A percentile compares a stretch with the other conserved stretches of the same genome.
phyloP scores from a whole-genome alignment of 1,140 invertebrate species.

The Drosophila lowei region DNA sequence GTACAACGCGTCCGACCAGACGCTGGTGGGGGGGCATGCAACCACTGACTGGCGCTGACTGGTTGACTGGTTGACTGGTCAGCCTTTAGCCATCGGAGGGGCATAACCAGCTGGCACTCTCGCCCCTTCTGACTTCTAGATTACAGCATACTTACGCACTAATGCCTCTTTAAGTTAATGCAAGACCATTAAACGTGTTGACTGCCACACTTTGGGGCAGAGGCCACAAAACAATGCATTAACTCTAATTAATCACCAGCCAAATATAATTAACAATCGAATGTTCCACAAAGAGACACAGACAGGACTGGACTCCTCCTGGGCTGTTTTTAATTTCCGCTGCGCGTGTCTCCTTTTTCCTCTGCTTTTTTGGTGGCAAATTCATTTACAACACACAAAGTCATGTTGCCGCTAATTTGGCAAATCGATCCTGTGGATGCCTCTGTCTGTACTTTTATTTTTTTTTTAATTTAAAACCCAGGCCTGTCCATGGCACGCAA shows the following conservation, averaged over 20 bases:
- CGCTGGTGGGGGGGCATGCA: too few species aligned
- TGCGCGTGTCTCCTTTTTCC: constrained; percentile 21
- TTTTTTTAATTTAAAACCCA: constrained; percentile 19
- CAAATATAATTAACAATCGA: constrained; percentile 44
- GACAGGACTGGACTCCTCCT: constrained; percentile 20
- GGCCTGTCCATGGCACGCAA: constrained; percentile 48
- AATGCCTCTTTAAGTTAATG: constrained; percentile 74
- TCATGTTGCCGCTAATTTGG: constrained; percentile 65
- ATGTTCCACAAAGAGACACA: constrained; percentile 30
- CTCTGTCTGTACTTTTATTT: constrained; percentile 32
- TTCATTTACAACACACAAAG: constrained; percentile 60
- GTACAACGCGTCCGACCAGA: constrained; percentile 64
- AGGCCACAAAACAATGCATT: constrained; percentile 13
- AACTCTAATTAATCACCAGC: constrained; percentile 42
- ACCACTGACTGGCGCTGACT: constrained; percentile 27
- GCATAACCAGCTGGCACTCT: constrained; percentile 8
- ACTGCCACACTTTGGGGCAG: constrained; percentile 70
- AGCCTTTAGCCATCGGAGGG: constrained; percentile 7
- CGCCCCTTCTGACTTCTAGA: constrained; percentile 49
- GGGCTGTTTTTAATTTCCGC: constrained; percentile 53
- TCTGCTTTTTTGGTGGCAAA: constrained; percentile 22
- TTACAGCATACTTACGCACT: constrained; percentile 75
- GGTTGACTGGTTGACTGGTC: constrained; percentile 40
- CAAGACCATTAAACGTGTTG: constrained; percentile 74
- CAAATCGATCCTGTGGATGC: constrained; percentile 37